phyloP scores from a whole-genome alignment of 2,113 vertebrate species.

The Proteles cristata region DNA sequence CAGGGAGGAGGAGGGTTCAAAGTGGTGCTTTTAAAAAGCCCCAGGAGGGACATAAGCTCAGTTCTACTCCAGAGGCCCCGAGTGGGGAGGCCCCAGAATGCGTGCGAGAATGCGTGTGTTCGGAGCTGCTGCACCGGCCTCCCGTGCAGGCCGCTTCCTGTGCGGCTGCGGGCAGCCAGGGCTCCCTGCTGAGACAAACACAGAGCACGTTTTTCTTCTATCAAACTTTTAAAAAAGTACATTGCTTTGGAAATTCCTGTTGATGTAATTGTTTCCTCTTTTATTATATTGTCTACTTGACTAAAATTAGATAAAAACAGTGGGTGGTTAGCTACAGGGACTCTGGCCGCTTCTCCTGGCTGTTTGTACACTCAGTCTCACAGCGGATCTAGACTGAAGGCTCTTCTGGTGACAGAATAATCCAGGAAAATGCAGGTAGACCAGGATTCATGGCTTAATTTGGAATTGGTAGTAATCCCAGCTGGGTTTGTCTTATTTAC shows the following conservation, averaged over 20 bases:
- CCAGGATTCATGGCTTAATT: not conserved
- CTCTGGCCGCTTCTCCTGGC: not conserved
- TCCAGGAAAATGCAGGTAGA: not conserved
- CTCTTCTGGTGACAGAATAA: not conserved
- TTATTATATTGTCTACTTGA: not conserved
- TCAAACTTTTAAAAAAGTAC: not conserved
- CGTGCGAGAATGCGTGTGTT: too few relatives aligned
- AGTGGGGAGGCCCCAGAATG: not conserved
- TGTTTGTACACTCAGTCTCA: not conserved
- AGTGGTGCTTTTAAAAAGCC: too few relatives aligned
- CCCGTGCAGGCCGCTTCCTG: not conserved
- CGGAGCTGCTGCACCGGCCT: not conserved
- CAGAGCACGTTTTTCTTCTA: not conserved
- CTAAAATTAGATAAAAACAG: not conserved
- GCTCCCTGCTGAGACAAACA: not conserved
- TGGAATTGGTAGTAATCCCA: not conserved
- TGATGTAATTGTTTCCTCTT: not conserved
- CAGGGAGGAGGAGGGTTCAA: not conserved
- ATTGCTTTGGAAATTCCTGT: not conserved
- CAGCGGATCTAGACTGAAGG: not conserved
- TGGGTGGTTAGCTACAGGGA: not conserved
- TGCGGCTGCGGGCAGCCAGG: not conserved
- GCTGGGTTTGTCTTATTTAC: not conserved
- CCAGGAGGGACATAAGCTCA: not conserved
- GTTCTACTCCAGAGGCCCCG: not conserved